Evolutionary conservation across 2,888 invertebrate genomes (phyloP), one percentile per base, ranked within the genome.

Genomic region (Macaria notata): DNA sequence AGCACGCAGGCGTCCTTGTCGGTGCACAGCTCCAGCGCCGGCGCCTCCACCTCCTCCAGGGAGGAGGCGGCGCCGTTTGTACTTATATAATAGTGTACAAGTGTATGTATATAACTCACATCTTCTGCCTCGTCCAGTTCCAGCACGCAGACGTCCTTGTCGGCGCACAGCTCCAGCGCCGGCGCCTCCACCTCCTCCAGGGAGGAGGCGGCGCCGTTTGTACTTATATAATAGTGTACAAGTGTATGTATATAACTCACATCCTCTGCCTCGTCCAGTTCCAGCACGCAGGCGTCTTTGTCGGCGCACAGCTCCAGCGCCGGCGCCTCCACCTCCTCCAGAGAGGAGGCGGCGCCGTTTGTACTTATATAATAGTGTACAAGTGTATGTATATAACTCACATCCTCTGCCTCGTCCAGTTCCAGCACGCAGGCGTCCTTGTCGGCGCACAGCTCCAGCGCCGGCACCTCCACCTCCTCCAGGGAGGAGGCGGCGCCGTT

Each of bases 291-390:
- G 0, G 89, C 85, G 61, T 90, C 90, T 50, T 87, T 88, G 51
- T 91, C 90, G 0, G 81, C 81, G 90, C 96, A 96, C 29, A 98
- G 94, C 79, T 98, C 97, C 0, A 96, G 94, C 5, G 64, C 72
- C 0, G 83, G 78, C 6, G 78, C 65, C 0, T 86, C 84, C 0
- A 84, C 88, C 0, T 73, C 70, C 8, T 86, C 87, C 19, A 19
- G 19, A 2, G 19, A 19, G 19, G 19, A 19, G 19, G 19, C n/a
- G n/a, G n/a, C n/a, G n/a, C n/a, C n/a, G n/a, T n/a, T n/a, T n/a
- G n/a, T n/a, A n/a, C n/a, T n/a, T n/a, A n/a, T n/a, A n/a, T n/a
- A n/a, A n/a, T n/a, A n/a, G n/a, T n/a, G n/a, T n/a, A n/a, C n/a
- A n/a, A n/a, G n/a, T n/a, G n/a, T n/a, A n/a, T n/a, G n/a, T n/a